Evolutionary conservation across 2,113 vertebrate species (phyloP).

Genomic region (Microcebus jonahi): DNA sequence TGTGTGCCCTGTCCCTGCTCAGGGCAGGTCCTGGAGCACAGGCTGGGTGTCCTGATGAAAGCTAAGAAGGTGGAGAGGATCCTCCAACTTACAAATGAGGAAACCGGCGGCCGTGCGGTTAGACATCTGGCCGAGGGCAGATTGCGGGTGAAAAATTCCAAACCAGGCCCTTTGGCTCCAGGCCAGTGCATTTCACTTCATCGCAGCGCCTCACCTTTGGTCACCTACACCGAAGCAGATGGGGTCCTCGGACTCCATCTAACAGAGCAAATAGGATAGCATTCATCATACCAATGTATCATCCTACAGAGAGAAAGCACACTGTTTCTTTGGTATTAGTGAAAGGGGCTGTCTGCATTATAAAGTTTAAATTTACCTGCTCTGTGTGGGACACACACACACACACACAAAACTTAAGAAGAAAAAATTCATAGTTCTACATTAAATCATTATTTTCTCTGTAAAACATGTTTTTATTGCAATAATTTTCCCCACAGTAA

Average conservation of each 20-base stretch:
- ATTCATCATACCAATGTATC: background rate
- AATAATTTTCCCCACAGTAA: background rate
- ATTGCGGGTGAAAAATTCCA: background rate
- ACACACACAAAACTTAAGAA: background rate
- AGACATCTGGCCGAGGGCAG: background rate
- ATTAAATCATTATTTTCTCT: slow-evolving; percentile 39
- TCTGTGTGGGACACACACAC: background rate
- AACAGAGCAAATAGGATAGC: background rate
- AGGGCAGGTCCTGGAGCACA: background rate
- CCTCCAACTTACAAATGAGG: background rate
- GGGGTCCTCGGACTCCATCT: background rate
- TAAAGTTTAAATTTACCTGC: background rate
- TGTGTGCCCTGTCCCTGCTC: background rate
- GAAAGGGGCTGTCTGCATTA: background rate
- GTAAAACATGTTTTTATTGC: slow-evolving; percentile 20
- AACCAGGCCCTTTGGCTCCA: background rate
- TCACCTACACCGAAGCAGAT: background rate
- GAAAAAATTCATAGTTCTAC: background rate
- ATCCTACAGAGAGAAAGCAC: background rate
- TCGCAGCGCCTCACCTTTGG: background rate
- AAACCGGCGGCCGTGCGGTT: background rate
- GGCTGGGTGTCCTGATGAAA: background rate
- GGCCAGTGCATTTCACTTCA: background rate
- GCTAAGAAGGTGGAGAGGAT: background rate
- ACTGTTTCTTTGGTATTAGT: background rate